Base-by-base conservation (phyloP, 2,797 vertebrate species). In the Amphiprion clarkii region DNA sequence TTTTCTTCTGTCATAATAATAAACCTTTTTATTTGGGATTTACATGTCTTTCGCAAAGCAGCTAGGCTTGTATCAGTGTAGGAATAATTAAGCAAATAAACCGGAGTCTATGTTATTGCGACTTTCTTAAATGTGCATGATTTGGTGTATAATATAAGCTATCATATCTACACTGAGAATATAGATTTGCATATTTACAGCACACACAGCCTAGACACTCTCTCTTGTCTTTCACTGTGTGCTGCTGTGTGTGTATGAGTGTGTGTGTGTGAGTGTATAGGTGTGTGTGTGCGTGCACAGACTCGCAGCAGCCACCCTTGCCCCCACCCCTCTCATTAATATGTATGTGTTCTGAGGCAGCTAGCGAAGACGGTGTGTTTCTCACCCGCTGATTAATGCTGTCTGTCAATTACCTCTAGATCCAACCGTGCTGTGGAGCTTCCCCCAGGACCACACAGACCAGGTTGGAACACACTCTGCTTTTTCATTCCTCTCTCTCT, bases 381-480 rank as follows among this genome's bases (percentile, higher is more conserved):
- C 89, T 95, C 93, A 95, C 94, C 93, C 93, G 93, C 94, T 96
- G 95, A 97, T 97, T 97, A 98, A 98, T 96, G 95, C 95, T 96
- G 91, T 96, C 93, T 99, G 95, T 99, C 95, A 96, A 96, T 99
- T 98, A 96, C 97, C 98, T 98, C 95, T 96, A 99, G 98, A 99
- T 97, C 98, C 98, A 87, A 95, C 96, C 95, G 95, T 99, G 94
- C 94, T 99, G 94, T 99, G 98, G 98, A 99, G 97, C 95, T 99
- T 99, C 96, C 98, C 98, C 85, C 96, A 98, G 96, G 98, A 98
- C 96, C 98, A 97, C 94, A 95, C 95, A 96, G 97, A 99, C 95
- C 97, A 99, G 98, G 98, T 99, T 96, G 95, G 97, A 95, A 96
- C 93, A 94, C 93, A 94, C 93, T 94, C 92, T 94, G 89, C 92